Base-by-base conservation (phyloP, 2,113 vertebrate species). In the Catagonus wagneri region DNA sequence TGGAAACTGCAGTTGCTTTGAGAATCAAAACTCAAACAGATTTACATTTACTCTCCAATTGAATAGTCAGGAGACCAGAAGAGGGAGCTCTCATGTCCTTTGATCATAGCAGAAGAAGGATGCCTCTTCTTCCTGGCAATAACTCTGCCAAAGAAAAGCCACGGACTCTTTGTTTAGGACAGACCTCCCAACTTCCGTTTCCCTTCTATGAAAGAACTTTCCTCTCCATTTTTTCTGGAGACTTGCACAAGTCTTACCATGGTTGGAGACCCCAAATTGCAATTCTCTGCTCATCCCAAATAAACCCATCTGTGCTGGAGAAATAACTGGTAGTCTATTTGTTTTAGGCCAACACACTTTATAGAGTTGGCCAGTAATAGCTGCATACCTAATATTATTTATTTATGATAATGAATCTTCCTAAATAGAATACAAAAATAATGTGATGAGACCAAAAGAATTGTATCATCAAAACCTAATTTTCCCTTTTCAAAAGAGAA, bases 1-100 rank as follows among this genome's bases (percentile, higher is more conserved):
- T 20, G 36, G 13, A 19, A 96, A 96, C 11, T 34, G 2, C 60
- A 25, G n/a, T 52, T 74, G 9, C 65, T 84, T 93, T 34, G 60
- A 79, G 58, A 95, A 78, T 68, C 25, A 54, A 89, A 97, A 76
- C 63, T 94, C 54, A 79, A 93, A 22, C 27, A 95, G 17, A 34
- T 90, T 95, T 72, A 93, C 25, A 75, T 75, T 76, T 80, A n/a
- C n/a, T n/a, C 20, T 22, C 52, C 52, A 79, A 79, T 56, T 78
- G n/a, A 34, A 22, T 23, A 34, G 32, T 58, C 76, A 79, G 52
- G 14, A 36, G 76, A 80, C 54, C 76, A 80, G 76, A 80, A 80
- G 76, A n/a, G 76, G 76, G 76, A 80, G 76, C 76, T 58, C 76
- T 58, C 22, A 80, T 20, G 56, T 36, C 7, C 54, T 58, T 32